A percentile compares a stretch with the other conserved stretches of the same genome.
These are phyloP conservation scores for Rhinogobius similis DNA, from an alignment of 2,113 vertebrate genomes.

Conservation along the genomic window DNA sequence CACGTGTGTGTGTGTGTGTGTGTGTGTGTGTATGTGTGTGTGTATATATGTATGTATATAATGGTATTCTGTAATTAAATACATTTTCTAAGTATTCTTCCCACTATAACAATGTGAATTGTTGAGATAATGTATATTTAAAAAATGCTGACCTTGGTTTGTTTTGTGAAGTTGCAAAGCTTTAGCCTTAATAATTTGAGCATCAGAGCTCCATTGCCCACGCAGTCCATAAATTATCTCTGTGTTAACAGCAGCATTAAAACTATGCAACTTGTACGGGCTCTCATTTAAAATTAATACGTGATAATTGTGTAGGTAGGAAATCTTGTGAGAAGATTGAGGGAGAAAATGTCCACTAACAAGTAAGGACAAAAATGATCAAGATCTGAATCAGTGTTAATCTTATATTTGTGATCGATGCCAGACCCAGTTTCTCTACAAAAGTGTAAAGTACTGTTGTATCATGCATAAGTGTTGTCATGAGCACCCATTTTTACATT, in stretches of 20 bases:
- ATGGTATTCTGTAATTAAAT: too few relatives aligned
- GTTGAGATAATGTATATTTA: too few relatives aligned
- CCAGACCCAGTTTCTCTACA: too few relatives aligned
- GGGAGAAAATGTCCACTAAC: constrained; percentile 26
- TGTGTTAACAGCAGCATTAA: constrained; percentile 82
- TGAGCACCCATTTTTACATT: constrained; percentile 6
- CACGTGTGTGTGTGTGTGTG: too few relatives aligned
- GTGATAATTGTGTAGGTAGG: constrained; percentile 78
- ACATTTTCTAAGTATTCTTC: too few relatives aligned
- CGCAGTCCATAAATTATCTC: constrained; percentile 78
- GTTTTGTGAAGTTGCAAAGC: constrained; percentile 1
- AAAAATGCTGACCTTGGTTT: too few relatives aligned
- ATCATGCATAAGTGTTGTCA: constrained; percentile 7
- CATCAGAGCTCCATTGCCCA: constrained; percentile 60
- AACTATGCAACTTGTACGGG: constrained; percentile 77
- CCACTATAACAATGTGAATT: too few relatives aligned
- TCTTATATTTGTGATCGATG: neutral
- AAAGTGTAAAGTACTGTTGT: constrained; percentile 3
- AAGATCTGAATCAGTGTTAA: constrained; percentile 12
- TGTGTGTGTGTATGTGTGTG: too few relatives aligned
- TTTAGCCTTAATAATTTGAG: constrained; percentile 64
- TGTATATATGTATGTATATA: too few relatives aligned
- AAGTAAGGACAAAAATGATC: neutral
- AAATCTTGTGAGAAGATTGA: constrained; percentile 63
- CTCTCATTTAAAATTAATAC: constrained; percentile 85